Evolutionary conservation across 2,888 invertebrate genomes (phyloP).

Genomic region (Apomyelois bistriatella): DNA sequence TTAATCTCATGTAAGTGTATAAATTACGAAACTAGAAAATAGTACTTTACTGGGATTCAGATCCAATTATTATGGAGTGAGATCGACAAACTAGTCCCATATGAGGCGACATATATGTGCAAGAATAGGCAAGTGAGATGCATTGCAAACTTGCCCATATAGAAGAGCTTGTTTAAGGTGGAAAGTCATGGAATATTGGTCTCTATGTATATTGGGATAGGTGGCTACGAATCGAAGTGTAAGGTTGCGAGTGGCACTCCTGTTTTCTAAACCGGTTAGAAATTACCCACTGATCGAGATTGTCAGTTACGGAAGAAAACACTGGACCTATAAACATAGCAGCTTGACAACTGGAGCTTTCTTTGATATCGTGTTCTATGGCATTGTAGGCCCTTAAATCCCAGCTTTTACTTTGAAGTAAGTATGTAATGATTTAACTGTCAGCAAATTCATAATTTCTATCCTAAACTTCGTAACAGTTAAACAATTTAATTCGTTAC

Average conservation of each 20-base stretch:
- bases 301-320: conserved; percentile 74
- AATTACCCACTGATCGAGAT: conserved; percentile 78
- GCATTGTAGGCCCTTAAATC: conserved; percentile 2
- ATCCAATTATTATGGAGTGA: conserved; percentile 54
- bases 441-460: not conserved
- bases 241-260: conserved; percentile 37
- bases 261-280: conserved; percentile 80
- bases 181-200: not conserved
- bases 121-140: conserved; percentile 40
- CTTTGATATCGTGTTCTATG: conserved; percentile 32
- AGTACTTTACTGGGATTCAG: conserved; percentile 33
- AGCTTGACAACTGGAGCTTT: conserved; percentile 54
- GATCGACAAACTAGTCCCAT: conserved; percentile 41
- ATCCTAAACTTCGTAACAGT: too few relatives aligned
- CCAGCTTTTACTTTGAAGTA: conserved; percentile 6
- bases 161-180: conserved; percentile 22
- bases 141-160: conserved; percentile 12
- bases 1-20: not conserved
- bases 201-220: conserved; percentile 5
- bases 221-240: conserved; percentile 16
- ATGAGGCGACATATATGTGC: conserved; percentile 29
- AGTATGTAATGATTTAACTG: not conserved
- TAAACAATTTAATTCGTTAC: too few relatives aligned
- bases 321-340: conserved; percentile 62
- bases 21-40: conserved; percentile 14